Evolutionary conservation across 2,888 invertebrate genomes (phyloP).

Genomic region (Drepana falcataria): DNA sequence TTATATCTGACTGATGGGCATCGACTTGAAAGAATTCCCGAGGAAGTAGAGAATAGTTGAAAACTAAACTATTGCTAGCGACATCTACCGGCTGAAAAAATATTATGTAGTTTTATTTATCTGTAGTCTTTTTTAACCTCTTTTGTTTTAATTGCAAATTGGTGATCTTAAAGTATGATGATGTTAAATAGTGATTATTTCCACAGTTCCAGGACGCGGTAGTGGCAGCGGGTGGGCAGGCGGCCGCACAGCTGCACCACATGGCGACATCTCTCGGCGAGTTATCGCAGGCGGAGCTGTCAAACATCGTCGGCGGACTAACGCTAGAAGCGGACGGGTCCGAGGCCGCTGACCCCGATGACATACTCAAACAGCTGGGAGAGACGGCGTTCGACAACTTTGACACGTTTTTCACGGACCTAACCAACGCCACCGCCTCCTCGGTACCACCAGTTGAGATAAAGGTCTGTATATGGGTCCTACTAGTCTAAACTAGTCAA

Average conservation of each 20-base stretch:
- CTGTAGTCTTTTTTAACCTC: too few relatives aligned
- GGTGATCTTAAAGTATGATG: neutral
- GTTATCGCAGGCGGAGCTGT: slow-evolving; percentile 84
- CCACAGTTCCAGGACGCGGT: slow-evolving; percentile 79
- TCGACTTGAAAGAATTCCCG: too few relatives aligned
- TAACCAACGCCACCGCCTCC: slow-evolving; percentile 84
- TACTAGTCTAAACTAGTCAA: too few relatives aligned
- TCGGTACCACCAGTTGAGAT: slow-evolving; percentile 79
- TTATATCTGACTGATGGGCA: too few relatives aligned
- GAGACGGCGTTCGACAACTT: slow-evolving; percentile 91
- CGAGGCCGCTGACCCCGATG: slow-evolving; percentile 82
- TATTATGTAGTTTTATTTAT: too few relatives aligned
- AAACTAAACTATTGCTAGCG: slow-evolving; percentile 9
- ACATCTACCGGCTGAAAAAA: slow-evolving; percentile 11
- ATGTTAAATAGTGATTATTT: neutral
- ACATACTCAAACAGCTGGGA: slow-evolving; percentile 88
- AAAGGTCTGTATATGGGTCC: slow-evolving; percentile 72
- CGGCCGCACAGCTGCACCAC: slow-evolving; percentile 73
- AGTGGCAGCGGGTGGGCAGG: slow-evolving; percentile 76
- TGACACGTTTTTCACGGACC: slow-evolving; percentile 88
- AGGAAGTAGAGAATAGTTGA: too few relatives aligned
- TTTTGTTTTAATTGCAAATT: too few relatives aligned
- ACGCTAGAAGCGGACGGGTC: slow-evolving; percentile 69
- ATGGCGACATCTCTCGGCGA: slow-evolving; percentile 81
- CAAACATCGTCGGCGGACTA: slow-evolving; percentile 81